Base-by-base conservation (phyloP, 2,888 invertebrate genomes). In the Brenthis daphne region DNA sequence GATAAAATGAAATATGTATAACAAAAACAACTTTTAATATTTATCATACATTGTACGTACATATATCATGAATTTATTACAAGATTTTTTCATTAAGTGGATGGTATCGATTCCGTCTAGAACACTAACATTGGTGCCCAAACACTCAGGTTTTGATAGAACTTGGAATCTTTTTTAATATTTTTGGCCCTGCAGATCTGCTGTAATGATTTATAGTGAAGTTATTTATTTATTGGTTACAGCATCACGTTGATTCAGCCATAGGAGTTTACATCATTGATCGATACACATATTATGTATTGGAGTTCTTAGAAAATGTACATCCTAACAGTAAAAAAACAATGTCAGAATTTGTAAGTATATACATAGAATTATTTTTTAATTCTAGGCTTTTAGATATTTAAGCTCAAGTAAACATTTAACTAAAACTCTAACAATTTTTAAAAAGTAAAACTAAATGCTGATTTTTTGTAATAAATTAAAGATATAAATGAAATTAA, bases 181-280 rank as follows among this genome's bases (percentile, higher is more conserved):
- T 63, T 8, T 58, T 53, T 14, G 24, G 20, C 4, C 1, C 13
- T 57, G 16, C 0, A 11, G 6, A 24, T 48, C 3, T 20, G 43
- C 0, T 58, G 11, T 20, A 20, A 12, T 48, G 33, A n/a, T 37
- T 16, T 1, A 11, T 29, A 11, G n/a, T 37, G 11, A 16, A 54
- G 14, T 58, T 24, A n/a, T 6, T 53, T 51, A 56, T 48, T 55
- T 50, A 57, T 64, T 57, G 6, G 14, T 70, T 67, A 48, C 89
- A 99, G 97, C 99, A 99, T 90, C 99, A 99, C 86, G 98, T 99
- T 16, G 99, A 99, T 91, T 97, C 98, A 24, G 97, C 98, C 0
- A 99, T 99, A 78, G 99, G 99, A 16, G 99, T 99, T 0, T 99
- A 99, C 85, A 99, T 99, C 77, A 99, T 99, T 77, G 99, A 99